phyloP scores from a whole-genome alignment of 2,113 vertebrate genomes.

The Nipponia nippon region DNA sequence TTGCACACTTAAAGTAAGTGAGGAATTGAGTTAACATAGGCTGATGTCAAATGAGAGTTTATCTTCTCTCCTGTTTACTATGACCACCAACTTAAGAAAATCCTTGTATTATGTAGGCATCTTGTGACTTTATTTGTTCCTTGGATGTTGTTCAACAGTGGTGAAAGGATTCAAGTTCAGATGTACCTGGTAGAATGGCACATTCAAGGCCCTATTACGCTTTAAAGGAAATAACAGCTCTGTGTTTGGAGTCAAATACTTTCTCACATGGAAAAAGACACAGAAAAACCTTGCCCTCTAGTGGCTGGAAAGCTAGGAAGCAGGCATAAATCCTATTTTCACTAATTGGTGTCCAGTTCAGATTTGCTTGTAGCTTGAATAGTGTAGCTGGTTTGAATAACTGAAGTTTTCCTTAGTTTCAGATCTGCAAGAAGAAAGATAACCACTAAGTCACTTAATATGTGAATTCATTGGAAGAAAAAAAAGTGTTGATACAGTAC shows the following conservation, averaged over 20 bases:
- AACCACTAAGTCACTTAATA: neutral
- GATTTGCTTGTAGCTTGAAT: neutral
- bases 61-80: neutral
- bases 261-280: neutral
- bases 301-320: neutral
- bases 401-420: neutral
- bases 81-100: neutral
- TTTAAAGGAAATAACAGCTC: neutral
- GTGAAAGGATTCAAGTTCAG: neutral
- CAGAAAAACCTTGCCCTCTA: slow-evolving; percentile 34
- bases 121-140: neutral
- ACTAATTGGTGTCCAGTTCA: neutral
- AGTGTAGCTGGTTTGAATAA: neutral
- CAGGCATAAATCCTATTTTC: neutral
- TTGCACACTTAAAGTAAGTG: neutral
- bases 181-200: accelerated
- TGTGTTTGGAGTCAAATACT: neutral
- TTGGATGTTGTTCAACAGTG: neutral
- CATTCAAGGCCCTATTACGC: neutral
- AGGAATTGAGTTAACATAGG: neutral
- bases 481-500: neutral
- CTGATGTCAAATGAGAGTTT: neutral
- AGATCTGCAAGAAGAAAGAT: neutral
- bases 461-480: neutral
- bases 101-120: neutral